Conservation (phyloP, 2,113 vertebrate species). For the Prionailurus bengalensis region DNA sequence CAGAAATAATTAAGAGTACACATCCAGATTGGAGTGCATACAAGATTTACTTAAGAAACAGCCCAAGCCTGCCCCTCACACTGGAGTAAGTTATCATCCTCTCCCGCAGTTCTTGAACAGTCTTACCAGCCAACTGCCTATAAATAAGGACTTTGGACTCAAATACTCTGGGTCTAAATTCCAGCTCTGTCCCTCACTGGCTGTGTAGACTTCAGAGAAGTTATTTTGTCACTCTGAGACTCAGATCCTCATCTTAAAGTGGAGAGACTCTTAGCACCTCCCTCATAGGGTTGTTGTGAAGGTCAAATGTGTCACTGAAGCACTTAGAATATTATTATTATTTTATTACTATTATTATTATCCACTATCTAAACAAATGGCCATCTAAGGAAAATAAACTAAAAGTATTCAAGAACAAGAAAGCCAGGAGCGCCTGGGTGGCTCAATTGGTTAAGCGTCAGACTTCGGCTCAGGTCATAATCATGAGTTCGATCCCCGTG, state of each 20-base stretch:
- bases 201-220: neutral
- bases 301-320: neutral
- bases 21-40: neutral
- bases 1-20: neutral
- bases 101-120: neutral
- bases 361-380: neutral
- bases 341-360: neutral
- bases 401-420: neutral
- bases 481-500: too few species aligned
- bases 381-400: neutral
- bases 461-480: too few species aligned
- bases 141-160: neutral
- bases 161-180: neutral
- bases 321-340: neutral
- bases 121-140: neutral
- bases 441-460: too few species aligned
- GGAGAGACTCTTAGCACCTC: neutral
- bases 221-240: neutral
- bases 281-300: neutral
- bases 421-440: neutral
- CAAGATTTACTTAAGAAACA: slow-evolving; percentile 2
- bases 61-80: neutral
- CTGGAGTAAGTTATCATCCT: neutral
- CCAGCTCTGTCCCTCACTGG: neutral
- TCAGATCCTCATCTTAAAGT: neutral